Evolutionary conservation across 2,888 invertebrate genomes (phyloP).

Genomic region (Napeogenes inachia): DNA sequence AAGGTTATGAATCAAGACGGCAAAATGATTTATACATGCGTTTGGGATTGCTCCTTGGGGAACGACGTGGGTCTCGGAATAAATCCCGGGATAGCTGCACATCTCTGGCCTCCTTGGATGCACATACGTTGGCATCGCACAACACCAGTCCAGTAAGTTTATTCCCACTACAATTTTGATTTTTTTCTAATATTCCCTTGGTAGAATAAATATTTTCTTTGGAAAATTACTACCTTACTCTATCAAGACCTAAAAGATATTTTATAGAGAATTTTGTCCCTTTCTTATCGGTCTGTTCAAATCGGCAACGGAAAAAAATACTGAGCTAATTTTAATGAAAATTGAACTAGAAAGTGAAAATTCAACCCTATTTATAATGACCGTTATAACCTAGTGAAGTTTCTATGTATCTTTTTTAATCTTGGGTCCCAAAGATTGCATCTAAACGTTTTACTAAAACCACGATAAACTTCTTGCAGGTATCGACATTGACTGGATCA

Average conservation of each 20-base stretch:
- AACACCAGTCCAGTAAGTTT: slow-evolving; percentile 86
- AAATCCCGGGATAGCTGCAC: slow-evolving; percentile 71
- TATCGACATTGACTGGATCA: slow-evolving; percentile 92
- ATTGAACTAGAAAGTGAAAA: not conserved
- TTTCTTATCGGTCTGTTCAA: too few species aligned
- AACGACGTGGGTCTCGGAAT: slow-evolving; percentile 76
- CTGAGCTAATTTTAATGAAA: not conserved
- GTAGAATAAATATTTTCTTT: too few species aligned
- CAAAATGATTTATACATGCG: slow-evolving; percentile 90
- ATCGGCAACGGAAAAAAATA: too few species aligned
- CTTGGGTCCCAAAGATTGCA: not conserved
- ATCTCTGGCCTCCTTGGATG: slow-evolving; percentile 78
- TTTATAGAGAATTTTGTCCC: too few species aligned
- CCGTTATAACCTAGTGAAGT: too few species aligned
- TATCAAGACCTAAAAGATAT: too few species aligned
- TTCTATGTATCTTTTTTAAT: too few species aligned
- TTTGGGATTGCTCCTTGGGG: slow-evolving; percentile 87
- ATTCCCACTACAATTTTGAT: not conserved
- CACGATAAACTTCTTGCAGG: slow-evolving; percentile 43
- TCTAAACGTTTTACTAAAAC: not conserved
- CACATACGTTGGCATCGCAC: slow-evolving; percentile 84
- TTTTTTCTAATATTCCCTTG: not conserved
- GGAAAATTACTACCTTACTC: too few species aligned
- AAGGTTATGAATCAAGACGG: slow-evolving; percentile 67
- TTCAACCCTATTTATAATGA: too few species aligned